phyloP scores from a whole-genome alignment of 2,888 invertebrate species.

The Acleris literana region DNA sequence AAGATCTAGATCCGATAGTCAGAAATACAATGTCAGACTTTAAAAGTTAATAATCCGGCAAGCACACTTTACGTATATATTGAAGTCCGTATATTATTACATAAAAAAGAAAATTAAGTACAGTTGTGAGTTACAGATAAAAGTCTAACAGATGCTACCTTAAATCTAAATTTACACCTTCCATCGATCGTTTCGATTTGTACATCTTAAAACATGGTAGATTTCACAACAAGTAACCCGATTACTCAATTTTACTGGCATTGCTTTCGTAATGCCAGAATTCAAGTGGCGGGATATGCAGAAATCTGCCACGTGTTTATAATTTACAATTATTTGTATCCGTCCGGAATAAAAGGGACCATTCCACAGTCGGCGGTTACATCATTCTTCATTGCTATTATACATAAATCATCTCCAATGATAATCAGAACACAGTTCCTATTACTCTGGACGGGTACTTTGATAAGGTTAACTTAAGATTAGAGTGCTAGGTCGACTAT shows the following conservation, averaged over 20 bases:
- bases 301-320: conserved; percentile 28
- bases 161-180: conserved; percentile 47
- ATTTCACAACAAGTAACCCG: conserved; percentile 18
- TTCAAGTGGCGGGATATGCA: conserved; percentile 25
- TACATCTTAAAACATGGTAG: conserved; percentile 45
- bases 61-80: conserved; percentile 48
- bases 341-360: too few species aligned
- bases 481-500: conserved; percentile 42
- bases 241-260: conserved; percentile 14
- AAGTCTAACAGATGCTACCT: conserved; percentile 48
- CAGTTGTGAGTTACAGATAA: conserved; percentile 43
- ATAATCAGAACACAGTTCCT: too few species aligned
- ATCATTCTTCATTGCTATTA: too few species aligned
- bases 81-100: conserved; percentile 49
- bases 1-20: conserved; percentile 7
- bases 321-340: too few species aligned
- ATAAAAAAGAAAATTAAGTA: conserved; percentile 51
- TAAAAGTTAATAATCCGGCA: conserved; percentile 32
- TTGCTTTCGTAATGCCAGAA: conserved; percentile 35
- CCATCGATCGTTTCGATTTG: conserved; percentile 54
- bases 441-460: too few species aligned
- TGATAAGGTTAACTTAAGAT: conserved; percentile 31
- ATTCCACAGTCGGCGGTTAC: too few species aligned
- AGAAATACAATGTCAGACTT: conserved; percentile 40
- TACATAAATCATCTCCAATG: too few species aligned